These are phyloP conservation scores for Zaprionus capensis DNA, from an alignment of 1,140 invertebrate genomes.

Conservation along the genomic window DNA sequence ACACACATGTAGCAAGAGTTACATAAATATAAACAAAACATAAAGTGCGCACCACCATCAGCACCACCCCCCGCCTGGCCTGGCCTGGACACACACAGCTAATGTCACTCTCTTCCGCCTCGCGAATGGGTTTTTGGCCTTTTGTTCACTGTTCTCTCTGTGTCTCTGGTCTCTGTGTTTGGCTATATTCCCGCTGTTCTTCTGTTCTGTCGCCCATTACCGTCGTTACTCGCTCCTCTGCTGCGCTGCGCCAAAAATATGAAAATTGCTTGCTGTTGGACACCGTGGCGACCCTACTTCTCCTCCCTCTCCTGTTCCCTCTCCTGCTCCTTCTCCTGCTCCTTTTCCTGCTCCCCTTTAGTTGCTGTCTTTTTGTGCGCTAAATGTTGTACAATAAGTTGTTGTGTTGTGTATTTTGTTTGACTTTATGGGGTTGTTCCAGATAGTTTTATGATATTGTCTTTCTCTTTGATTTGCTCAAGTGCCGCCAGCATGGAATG, in stretches of 20 bases:
- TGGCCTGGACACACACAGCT: constrained; percentile 13
- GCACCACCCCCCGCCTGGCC: background rate
- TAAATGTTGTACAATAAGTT: constrained; percentile 55
- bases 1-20: constrained; percentile 2
- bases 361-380: constrained; percentile 37
- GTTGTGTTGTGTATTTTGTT: constrained; percentile 27
- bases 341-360: background rate
- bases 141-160: constrained; percentile 40
- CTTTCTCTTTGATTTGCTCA: constrained; percentile 49
- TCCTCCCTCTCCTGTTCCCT: background rate
- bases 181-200: background rate
- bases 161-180: background rate
- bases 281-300: constrained; percentile 13
- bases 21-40: constrained; percentile 17
- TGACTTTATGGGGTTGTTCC: constrained; percentile 43
- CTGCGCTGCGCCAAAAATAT: constrained; percentile 62
- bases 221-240: constrained; percentile 29
- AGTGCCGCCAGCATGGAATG: background rate
- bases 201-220: constrained; percentile 5
- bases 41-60: background rate
- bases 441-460: constrained; percentile 60
- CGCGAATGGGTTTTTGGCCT: constrained; percentile 46
- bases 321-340: background rate
- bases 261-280: constrained; percentile 61
- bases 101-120: constrained; percentile 56